Base-by-base conservation (phyloP, 2,797 vertebrate species). In the Spinibarbus caldwelli region DNA sequence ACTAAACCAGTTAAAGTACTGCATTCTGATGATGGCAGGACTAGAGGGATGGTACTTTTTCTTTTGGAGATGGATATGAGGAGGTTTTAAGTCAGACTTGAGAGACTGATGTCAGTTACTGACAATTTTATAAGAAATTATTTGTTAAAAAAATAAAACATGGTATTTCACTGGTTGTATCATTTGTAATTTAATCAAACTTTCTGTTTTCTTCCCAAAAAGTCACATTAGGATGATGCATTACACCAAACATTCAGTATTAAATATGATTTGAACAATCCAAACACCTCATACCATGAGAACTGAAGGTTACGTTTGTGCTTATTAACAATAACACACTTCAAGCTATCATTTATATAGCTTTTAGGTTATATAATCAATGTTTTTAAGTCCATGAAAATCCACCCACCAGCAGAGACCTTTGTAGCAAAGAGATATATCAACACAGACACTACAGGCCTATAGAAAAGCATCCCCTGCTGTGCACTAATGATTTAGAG, bases 21-120 rank as follows among this genome's bases (percentile, higher is more conserved):
- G 94, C 93, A 91, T 95, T 94, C 90, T 94, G 92, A 91, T 93
- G 85, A 91, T 86, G 92, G 88, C 91, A 91, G 90, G 89, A 87
- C 90, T 88, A 94, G 89, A 93, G 81, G 92, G 93, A 94, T 93
- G 95, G 95, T 95, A 95, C 94, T 93, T 90, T 89, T 89, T 91
- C 85, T 81, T 86, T 93, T 92, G 93, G 59, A 94, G 87, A 91
- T 93, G 90, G 88, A 93, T 92, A 79, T 92, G 89, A 93, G 89
- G 93, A 91, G 89, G 92, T 88, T 84, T 86, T 83, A 90, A 90
- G 89, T 88, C 89, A 91, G 92, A 91, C 90, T 91, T 93, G 90
- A 93, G 93, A 90, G 80, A 93, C 93, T 94, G 90, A 93, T 91
- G 94, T 95, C 95, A 94, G 94, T 95, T 95, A 95, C 93, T 94